Evolutionary conservation across 2,797 vertebrate species (phyloP), one percentile per base, ranked within the genome.

Genomic region (Manis javanica): DNA sequence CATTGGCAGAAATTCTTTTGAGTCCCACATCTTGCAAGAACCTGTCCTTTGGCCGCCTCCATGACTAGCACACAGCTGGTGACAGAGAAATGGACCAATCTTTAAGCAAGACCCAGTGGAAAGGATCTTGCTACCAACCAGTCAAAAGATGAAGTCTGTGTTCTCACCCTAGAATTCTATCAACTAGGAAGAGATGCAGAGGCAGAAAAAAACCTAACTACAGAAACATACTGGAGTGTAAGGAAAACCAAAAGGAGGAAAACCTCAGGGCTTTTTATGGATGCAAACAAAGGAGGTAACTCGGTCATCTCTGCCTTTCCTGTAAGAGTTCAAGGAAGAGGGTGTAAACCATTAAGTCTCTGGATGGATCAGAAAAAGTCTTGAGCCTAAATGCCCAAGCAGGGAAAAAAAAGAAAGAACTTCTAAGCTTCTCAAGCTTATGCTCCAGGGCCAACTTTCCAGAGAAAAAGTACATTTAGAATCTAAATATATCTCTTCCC

Each of bases 371-470:
- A 75, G 37, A 93, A 84, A 88, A 95, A 7, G 2, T 39, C 59
- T 86, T 88, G 31, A 92, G 82, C n/a, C 53, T 81, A 69, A 66
- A 83, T 83, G 34, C 3, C 29, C 51, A 94, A 94, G 37, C 39
- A 5, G 19, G 72, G 59, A 59, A 34, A 57, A 74, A 71, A 61
- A n/a, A 69, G 61, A 91, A 90, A 96, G 64, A 79, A 77, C 55
- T 88, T 91, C 63, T 95, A 88, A 90, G 66, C 49, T 74, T 75
- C 71, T 87, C 14, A 72, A 75, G 55, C 63, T 87, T 59, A 74
- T 89, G 74, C 85, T 26, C 57, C 6, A 82, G 63, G 87, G 71
- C 61, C 88, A 92, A 39, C 74, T 92, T 94, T 86, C 75, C 68
- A n/a, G 64, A 94, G 86, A 91, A 95, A 79, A 0, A 39, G 66